Conservation (phyloP, 2,113 vertebrate species). For the Antechinus flavipes region DNA sequence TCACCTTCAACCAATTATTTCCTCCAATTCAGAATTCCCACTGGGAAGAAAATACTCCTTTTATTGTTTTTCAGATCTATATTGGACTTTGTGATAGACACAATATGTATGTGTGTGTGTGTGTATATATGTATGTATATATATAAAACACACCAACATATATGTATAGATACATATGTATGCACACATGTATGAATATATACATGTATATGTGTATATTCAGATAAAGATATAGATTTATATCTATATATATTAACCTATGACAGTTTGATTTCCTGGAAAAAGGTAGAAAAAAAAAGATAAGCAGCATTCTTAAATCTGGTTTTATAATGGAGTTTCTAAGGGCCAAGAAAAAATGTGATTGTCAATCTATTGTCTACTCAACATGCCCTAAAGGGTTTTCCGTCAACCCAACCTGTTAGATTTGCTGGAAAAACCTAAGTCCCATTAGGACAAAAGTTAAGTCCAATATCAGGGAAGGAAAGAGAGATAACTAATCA, state of each 20-base stretch:
- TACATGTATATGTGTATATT: no score
- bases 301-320: neutral
- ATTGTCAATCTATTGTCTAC: no score
- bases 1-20: neutral
- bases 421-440: neutral
- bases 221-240: no score
- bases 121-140: neutral
- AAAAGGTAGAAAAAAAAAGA: neutral
- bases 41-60: neutral
- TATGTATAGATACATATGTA: neutral
- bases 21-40: neutral
- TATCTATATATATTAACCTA: neutral
- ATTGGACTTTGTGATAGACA: fast-evolving
- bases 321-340: neutral
- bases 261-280: neutral
- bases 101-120: neutral
- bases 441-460: neutral
- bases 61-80: neutral
- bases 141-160: neutral
- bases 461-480: slow-evolving; percentile 1
- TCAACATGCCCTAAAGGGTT: neutral
- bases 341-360: neutral
- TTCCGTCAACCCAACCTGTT: neutral
- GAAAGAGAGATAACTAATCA: neutral
- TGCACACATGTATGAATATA: neutral